These are phyloP conservation scores for Drosophila kohkoa DNA, from an alignment of 1,140 invertebrate species.

Conservation along the genomic window DNA sequence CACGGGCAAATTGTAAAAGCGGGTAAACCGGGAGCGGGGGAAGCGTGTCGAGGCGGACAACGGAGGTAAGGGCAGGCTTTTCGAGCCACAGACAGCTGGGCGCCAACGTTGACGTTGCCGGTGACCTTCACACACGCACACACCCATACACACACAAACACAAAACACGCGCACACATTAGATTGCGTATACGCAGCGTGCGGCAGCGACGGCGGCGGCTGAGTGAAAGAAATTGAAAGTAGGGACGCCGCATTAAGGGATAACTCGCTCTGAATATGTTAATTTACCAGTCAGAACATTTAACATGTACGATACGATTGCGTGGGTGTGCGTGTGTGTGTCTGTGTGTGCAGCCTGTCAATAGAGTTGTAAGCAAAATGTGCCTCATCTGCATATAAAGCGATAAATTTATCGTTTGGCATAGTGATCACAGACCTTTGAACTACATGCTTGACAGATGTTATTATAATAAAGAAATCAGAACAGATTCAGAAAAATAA, in stretches of 20 bases:
- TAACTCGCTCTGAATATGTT: slow-evolving; percentile 55
- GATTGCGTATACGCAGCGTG: slow-evolving; percentile 44
- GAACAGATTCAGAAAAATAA: background rate
- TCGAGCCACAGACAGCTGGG: slow-evolving; percentile 40
- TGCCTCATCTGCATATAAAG: slow-evolving; percentile 41
- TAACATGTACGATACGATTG: slow-evolving; percentile 16
- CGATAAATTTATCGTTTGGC: slow-evolving; percentile 26
- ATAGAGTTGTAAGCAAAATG: slow-evolving; percentile 31
- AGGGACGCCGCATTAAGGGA: slow-evolving; percentile 43
- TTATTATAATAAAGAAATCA: slow-evolving; percentile 11
- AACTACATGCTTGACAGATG: slow-evolving; percentile 17
- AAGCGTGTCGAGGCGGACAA: background rate
- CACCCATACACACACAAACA: slow-evolving; percentile 4
- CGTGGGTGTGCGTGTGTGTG: background rate
- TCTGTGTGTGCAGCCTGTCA: slow-evolving; percentile 7
- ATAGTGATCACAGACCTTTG: slow-evolving; percentile 7
- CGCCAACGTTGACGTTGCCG: slow-evolving; percentile 19
- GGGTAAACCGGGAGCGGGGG: background rate
- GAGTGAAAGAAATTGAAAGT: slow-evolving; percentile 39
- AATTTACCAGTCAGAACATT: slow-evolving; percentile 48
- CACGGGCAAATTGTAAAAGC: slow-evolving; percentile 25
- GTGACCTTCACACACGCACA: slow-evolving; percentile 38
- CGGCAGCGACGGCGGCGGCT: background rate
- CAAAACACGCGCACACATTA: slow-evolving; percentile 16
- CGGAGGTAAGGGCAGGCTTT: slow-evolving; percentile 2